Evolutionary conservation across 2,113 vertebrate species (phyloP), one percentile per base, ranked within the genome.

Genomic region (Callipepla squamata): DNA sequence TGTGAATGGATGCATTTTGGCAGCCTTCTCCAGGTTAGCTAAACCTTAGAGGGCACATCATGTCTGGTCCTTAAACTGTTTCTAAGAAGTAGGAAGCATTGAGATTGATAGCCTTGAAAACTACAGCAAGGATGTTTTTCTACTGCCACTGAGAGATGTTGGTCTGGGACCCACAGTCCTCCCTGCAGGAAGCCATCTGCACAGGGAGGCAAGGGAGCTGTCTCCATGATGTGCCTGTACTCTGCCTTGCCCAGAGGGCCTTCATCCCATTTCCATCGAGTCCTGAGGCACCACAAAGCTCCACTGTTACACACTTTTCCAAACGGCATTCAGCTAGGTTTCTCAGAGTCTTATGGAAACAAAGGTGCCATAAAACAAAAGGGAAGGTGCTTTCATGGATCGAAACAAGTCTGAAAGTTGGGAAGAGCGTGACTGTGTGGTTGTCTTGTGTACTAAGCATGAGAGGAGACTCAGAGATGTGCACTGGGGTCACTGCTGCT

Each of bases 231-330:
- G 20, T 8, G 21, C 5, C n/a, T 3, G 50, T 67, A 23, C 6
- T 3, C 6, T 66, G 2, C 50, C 42, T 55, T 36, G 26, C 12
- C 77, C 45, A 50, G 23, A 36, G 20, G 23, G 4, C 3, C 25
- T 74, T 59, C 42, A 50, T 7, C 11, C 25, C 17, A 13, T 50
- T 81, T 63, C n/a, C 16, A 44, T 2, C 6, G 57, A 63, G 19
- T 32, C 28, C 68, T 32, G 22, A 45, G 45, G 3, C 13, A 4
- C 26, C 53, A 1, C 61, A 81, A 26, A 80, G 23, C 34, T 34
- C 66, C 32, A 0, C 23, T 61, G 32, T 1, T n/a, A 2, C 2
- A 10, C 23, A 8, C 3, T 2, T 4, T 51, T 73, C 38, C 14
- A 14, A 62, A 34, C 72, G 34, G 47, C 11, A 86, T 77, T 34